Base-by-base conservation (phyloP, 2,113 vertebrate genomes). In the Ceyx cyanopectus region DNA sequence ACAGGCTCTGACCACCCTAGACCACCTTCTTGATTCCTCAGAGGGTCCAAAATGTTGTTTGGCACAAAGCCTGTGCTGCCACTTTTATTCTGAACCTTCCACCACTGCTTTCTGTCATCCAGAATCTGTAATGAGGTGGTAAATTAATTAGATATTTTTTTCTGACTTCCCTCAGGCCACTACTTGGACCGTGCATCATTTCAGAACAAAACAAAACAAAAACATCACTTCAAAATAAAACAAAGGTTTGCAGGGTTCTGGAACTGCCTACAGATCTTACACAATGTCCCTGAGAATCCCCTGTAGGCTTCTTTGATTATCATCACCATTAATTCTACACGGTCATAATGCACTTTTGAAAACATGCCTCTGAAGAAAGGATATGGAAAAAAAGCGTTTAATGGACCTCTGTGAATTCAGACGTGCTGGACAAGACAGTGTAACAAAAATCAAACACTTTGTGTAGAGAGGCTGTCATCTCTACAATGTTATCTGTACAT, bases 81-180 rank as follows among this genome's bases (percentile, higher is more conserved):
- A 12, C 95, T 97, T 37, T 94, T 98, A 63, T 99, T 99, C 65
- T 97, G 98, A 27, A 99, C 99, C 94, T 99, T 99, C 99, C 99
- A 99, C 99, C 99, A 99, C 70, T 99, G 99, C 93, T 99, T 99
- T 93, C 98, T 98, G 94, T 99, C 99, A 15, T 99, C 99, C 22
- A 99, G 97, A 32, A 99, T 98, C 99, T 99, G 98, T 65, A 86
- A 94, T 30, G 18, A 89, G 50, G 70, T 9, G 22, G 61, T 15
- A 67, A 48, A 54, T 91, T 30, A 70, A 37, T 89, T 17, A 43
- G 5, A 2, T 14, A 0, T 14, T 21, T 81, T 68, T 37, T 62
- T 32, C 54, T 53, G 58, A 24, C 6, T 73, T 85, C 77, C 14
- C 30, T 50, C 41, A 60, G 60, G 63, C 5, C 50, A 14, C 11